These are phyloP conservation scores for Cylloceria caligata DNA, from an alignment of 2,888 invertebrate genomes.

Conservation along the genomic window DNA sequence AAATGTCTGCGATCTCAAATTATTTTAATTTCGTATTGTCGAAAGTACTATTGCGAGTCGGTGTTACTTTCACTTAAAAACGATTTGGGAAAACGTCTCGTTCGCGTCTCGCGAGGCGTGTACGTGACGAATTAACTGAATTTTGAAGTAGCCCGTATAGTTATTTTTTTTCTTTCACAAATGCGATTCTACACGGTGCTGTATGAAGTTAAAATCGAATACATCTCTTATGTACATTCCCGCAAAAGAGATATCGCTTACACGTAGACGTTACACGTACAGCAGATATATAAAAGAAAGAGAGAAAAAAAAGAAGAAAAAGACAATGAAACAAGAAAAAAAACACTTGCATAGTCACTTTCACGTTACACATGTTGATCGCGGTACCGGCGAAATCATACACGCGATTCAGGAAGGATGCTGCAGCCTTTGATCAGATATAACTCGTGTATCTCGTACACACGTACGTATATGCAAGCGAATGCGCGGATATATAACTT, in stretches of 20 bases:
- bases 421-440: constrained; percentile 18
- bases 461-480: neutral
- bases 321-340: neutral
- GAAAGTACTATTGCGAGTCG: constrained; percentile 2
- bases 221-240: neutral
- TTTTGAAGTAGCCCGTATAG: neutral
- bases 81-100: constrained; percentile 15
- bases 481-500: constrained; percentile 34
- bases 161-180: neutral
- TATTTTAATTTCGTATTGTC: constrained; percentile 9
- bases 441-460: constrained; percentile 7
- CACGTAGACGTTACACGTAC: constrained; percentile 34
- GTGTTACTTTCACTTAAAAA: constrained; percentile 27
- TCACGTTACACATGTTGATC: constrained; percentile 68
- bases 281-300: constrained; percentile 20
- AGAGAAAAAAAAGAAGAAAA: neutral
- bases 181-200: neutral
- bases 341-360: constrained; percentile 64
- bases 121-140: constrained; percentile 18
- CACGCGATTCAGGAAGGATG: constrained; percentile 46
- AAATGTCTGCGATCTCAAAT: constrained; percentile 2
- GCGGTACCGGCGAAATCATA: constrained; percentile 33
- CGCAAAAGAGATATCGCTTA: constrained; percentile 38
- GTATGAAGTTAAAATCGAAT: neutral
- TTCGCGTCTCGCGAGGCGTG: neutral